Evolutionary conservation across 1,140 invertebrate species (phyloP), one percentile per base, ranked within the genome.

Genomic region (Uloborus diversus): DNA sequence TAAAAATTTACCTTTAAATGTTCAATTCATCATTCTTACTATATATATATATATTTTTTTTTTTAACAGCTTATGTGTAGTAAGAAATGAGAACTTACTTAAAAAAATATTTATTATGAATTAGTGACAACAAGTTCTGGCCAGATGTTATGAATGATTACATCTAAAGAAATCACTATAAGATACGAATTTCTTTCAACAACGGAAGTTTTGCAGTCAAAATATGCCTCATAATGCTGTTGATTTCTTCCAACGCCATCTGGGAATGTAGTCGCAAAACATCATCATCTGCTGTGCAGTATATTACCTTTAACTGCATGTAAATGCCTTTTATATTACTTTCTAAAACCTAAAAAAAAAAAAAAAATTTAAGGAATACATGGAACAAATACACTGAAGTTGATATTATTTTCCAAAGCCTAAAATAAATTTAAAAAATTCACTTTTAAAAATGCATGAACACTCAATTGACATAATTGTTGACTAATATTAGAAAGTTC

Each of bases 161-260:
- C n/a, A n/a, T n/a, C n/a, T n/a, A n/a, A n/a, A n/a, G n/a, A n/a
- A 49, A 30, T 57, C 61, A 69, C 11, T 68, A 65, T 33, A 69
- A 30, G 25, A 79, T 69, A 14, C 88, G 88, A 83, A 93, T 90
- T 83, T 88, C 89, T 83, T 93, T 93, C 76, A 90, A 87, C 61
- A 92, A 85, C 79, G 88, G 87, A 49, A 89, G 84, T 81, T 88
- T 85, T 0, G 88, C 87, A 73, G 91, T 89, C 17, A 94, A 82
- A 83, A 91, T 89, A 62, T 90, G 86, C 81, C 88, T 89, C 28
- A 92, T 90, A 57, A 92, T 91, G 49, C 89, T 87, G 85, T 94
- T 91, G 14, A 96, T 87, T 88, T 94, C 92, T 86, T 93, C 91
- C 3, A 94, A 84, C 0, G 93, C 92, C 30, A 94, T 84, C 83